These are phyloP conservation scores for Pangasius larnaudii DNA, from an alignment of 2,797 vertebrate genomes.

Conservation along the genomic window DNA sequence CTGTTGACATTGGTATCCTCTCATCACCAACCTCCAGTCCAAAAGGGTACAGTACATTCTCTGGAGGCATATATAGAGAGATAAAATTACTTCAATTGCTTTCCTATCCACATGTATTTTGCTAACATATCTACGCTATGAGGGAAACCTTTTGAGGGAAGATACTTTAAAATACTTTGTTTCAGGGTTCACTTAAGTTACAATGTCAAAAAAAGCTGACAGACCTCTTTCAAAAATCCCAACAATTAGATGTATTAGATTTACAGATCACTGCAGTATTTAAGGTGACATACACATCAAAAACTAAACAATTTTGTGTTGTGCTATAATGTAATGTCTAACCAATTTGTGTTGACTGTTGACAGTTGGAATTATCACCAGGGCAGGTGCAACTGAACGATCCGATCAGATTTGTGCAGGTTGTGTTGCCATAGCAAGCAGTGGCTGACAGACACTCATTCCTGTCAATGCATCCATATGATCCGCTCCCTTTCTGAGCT, in stretches of 20 bases:
- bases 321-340: constrained; percentile 59
- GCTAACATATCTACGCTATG: neutral
- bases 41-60: constrained; percentile 77
- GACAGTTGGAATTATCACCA: constrained; percentile 60
- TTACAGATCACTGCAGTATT: constrained; percentile 34
- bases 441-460: constrained; percentile 72
- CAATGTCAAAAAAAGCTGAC: neutral
- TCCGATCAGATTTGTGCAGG: constrained; percentile 74
- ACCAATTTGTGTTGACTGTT: constrained; percentile 67
- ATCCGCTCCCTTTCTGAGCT: constrained; percentile 62
- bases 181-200: neutral
- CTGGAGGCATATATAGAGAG: constrained; percentile 61
- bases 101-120: neutral
- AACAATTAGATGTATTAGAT: neutral
- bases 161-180: neutral
- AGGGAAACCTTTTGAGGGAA: neutral
- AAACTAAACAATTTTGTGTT: neutral
- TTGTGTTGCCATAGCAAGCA: constrained; percentile 64
- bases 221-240: neutral
- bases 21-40: constrained; percentile 77
- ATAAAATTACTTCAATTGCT: neutral
- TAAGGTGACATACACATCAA: constrained; percentile 11
- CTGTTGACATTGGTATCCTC: constrained; percentile 60
- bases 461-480: constrained; percentile 71
- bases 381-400: constrained; percentile 76